These are phyloP conservation scores for Strigamia transsilvanica DNA, from an alignment of 2,888 invertebrate genomes.

Conservation along the genomic window DNA sequence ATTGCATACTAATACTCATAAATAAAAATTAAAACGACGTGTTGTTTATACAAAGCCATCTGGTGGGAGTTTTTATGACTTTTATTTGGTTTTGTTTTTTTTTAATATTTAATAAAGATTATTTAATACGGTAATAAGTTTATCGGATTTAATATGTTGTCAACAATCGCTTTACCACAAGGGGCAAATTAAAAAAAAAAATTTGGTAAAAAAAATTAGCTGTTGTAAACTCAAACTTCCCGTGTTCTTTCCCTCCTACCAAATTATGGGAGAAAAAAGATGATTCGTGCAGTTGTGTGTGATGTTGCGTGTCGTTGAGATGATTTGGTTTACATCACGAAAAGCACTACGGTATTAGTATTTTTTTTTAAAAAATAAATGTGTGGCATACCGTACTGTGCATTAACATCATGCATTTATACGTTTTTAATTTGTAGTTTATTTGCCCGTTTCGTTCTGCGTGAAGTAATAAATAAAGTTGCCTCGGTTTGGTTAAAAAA, in stretches of 20 bases:
- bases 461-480: too few relatives aligned
- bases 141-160: neutral
- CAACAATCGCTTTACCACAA: slow-evolving; percentile 1
- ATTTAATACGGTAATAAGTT: neutral
- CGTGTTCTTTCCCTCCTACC: neutral
- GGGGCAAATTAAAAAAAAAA: neutral
- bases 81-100: neutral
- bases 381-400: too few relatives aligned
- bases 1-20: neutral
- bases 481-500: too few relatives aligned
- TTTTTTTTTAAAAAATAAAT: too few relatives aligned
- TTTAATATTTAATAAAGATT: neutral
- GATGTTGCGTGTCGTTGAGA: neutral
- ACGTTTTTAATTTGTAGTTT: too few relatives aligned
- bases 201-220: neutral
- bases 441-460: too few relatives aligned
- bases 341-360: too few relatives aligned
- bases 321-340: neutral
- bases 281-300: neutral
- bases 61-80: neutral
- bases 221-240: neutral
- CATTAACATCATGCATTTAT: too few relatives aligned
- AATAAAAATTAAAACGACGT: neutral
- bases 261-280: neutral
- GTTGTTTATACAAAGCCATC: neutral